Percentiles rank a stretch among this genome's conserved stretches.
These are phyloP conservation scores for Cephus runcator DNA, from an alignment of 2,888 invertebrate genomes.

Conservation along the genomic window DNA sequence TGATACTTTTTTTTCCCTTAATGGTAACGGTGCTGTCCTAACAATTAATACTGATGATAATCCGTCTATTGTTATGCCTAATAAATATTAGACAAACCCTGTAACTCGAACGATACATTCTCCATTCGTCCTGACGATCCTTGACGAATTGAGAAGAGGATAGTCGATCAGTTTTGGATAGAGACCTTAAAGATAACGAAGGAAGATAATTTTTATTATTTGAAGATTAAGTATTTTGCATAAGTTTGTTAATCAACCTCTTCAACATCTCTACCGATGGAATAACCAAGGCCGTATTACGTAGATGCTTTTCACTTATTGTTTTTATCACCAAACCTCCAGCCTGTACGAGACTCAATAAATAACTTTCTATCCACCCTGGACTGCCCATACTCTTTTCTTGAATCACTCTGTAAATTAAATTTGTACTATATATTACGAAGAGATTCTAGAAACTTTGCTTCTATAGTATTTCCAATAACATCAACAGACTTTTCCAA, in stretches of 20 bases:
- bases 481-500: constrained; percentile 69
- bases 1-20: constrained; percentile 5
- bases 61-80: no score
- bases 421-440: neutral
- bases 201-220: no score
- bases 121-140: constrained; percentile 60
- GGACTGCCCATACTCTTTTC: constrained; percentile 73
- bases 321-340: constrained; percentile 67
- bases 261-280: constrained; percentile 47
- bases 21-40: constrained; percentile 31
- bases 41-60: neutral
- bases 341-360: constrained; percentile 71
- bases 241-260: constrained; percentile 30
- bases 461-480: neutral
- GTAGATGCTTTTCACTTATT: constrained; percentile 53
- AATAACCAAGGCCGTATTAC: constrained; percentile 47
- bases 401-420: constrained; percentile 66
- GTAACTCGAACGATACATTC: constrained; percentile 66
- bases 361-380: constrained; percentile 76
- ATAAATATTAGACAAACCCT: constrained; percentile 44
- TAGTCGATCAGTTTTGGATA: no score
- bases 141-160: no score
- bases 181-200: no score
- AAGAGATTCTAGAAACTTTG: neutral
- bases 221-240: no score